Percentiles rank a stretch among this genome's conserved stretches.
Evolutionary conservation across 2,888 invertebrate genomes (phyloP).

Genomic region (Cataglyphis livida): DNA sequence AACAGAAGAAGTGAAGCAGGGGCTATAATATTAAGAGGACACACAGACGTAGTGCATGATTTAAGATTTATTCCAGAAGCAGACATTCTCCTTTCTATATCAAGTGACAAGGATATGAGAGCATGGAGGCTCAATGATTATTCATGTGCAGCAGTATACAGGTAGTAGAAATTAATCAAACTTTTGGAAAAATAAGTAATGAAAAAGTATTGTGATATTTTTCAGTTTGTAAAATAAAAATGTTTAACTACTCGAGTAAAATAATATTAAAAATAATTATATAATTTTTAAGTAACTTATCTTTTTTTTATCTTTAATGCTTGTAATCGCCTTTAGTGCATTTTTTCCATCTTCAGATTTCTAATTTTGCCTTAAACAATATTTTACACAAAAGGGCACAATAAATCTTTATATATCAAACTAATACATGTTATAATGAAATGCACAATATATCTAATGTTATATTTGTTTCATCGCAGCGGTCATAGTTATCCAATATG

Average conservation of each 20-base stretch:
- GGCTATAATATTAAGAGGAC: conserved; percentile 90
- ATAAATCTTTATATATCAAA: background rate
- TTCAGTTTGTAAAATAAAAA: background rate
- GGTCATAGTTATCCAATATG: conserved; percentile 97
- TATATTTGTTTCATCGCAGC: conserved; percentile 84
- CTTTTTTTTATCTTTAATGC: background rate
- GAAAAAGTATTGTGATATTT: background rate
- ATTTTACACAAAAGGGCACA: background rate
- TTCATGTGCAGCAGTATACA: conserved; percentile 90
- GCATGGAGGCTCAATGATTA: conserved; percentile 91
- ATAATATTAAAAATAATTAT: background rate
- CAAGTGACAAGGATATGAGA: conserved; percentile 92
- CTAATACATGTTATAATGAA: background rate
- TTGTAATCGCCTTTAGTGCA: background rate
- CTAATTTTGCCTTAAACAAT: background rate
- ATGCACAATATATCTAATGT: conserved; percentile 25
- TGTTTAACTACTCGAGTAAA: background rate
- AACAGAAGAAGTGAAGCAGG: conserved; percentile 87
- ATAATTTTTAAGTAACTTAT: background rate
- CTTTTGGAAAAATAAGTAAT: background rate
- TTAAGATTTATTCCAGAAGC: conserved; percentile 88
- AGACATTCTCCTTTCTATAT: conserved; percentile 90
- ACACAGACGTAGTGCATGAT: conserved; percentile 91
- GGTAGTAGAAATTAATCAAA: conserved; percentile 84
- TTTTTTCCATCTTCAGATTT: background rate